A percentile compares a stretch with the other conserved stretches of the same genome.
phyloP scores from a whole-genome alignment of 2,797 vertebrate species.

The Taeniopygia guttata region DNA sequence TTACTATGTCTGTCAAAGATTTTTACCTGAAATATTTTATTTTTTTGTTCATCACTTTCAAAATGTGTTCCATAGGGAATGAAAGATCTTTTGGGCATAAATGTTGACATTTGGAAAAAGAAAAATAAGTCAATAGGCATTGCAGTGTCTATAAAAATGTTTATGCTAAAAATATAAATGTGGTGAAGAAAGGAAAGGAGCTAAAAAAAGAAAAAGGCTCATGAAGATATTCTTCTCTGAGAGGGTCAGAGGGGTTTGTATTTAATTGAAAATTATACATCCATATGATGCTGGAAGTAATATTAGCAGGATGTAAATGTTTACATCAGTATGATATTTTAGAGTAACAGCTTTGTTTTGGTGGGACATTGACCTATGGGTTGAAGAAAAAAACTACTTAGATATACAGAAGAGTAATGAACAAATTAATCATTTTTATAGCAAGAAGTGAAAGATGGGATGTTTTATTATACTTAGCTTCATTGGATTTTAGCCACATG shows the following conservation, averaged over 20 bases:
- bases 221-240: background rate
- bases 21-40: background rate
- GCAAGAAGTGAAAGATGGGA: background rate
- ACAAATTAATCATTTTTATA: constrained; percentile 17
- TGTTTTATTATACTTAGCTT: constrained; percentile 1
- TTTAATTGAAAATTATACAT: background rate
- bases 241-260: background rate
- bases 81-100: background rate
- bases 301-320: constrained; percentile 39
- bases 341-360: background rate
- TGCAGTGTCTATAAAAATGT: background rate
- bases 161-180: background rate
- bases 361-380: background rate
- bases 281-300: background rate
- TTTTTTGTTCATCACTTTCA: background rate
- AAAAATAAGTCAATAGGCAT: background rate
- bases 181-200: background rate
- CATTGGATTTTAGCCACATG: background rate
- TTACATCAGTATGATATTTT: constrained; percentile 13
- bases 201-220: background rate
- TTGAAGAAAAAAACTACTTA: constrained; percentile 6
- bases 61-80: background rate
- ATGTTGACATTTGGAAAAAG: background rate
- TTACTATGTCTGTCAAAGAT: background rate
- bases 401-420: background rate